Conservation (phyloP, 2,888 invertebrate species). For the Neocrepidodera transversa region DNA sequence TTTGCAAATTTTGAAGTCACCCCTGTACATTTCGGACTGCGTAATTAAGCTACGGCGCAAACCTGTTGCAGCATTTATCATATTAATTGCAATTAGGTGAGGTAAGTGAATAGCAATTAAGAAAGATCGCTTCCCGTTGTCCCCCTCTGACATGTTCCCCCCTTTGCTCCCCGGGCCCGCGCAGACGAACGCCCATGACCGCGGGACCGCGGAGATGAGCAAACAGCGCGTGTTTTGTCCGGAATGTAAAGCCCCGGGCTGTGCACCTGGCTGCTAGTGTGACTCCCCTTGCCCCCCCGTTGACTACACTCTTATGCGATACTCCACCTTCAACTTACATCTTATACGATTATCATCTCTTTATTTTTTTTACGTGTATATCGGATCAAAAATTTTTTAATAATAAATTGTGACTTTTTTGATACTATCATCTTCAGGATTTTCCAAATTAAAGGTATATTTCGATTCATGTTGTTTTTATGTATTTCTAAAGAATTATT, state of each 20-base stretch:
- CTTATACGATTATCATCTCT: conserved; percentile 36
- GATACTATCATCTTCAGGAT: no score
- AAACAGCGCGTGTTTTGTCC: conserved; percentile 59
- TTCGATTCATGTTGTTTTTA: no score
- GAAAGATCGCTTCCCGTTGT: conserved; percentile 20
- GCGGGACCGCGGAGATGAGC: conserved; percentile 52
- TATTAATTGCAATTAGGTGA: conserved; percentile 24
- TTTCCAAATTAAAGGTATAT: no score
- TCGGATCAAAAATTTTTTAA: no score
- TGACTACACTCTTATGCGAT: conserved; percentile 30
- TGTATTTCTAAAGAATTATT: no score
- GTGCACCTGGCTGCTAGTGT: conserved; percentile 57
- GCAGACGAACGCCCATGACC: conserved; percentile 42
- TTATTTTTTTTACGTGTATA: conserved; percentile 22
- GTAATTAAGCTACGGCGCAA: conserved; percentile 3
- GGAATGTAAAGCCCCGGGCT: conserved; percentile 59
- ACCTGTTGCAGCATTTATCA: conserved; percentile 17
- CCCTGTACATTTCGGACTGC: conserved; percentile 20
- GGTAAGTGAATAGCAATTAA: conserved; percentile 25
- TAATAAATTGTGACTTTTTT: no score
- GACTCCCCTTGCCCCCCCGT: conserved; percentile 48
- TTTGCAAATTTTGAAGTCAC: no score
- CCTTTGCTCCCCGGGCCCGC: conserved; percentile 8
- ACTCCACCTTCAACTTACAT: conserved; percentile 38
- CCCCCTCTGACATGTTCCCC: background rate